Conservation (phyloP, 1,140 invertebrate genomes). For the Holcopasites calliopsidis region DNA sequence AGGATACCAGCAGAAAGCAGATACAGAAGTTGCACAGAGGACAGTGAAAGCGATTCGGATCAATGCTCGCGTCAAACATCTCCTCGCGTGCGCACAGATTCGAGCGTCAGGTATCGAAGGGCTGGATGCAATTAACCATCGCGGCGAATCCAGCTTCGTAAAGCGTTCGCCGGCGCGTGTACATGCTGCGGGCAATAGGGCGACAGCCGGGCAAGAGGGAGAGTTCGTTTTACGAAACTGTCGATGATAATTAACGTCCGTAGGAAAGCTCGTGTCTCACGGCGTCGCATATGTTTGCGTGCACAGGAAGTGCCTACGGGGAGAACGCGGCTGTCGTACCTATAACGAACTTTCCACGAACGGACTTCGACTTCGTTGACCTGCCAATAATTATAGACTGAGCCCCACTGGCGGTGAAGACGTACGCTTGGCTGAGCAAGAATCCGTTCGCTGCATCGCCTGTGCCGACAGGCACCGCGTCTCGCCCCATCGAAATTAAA, state of each 20-base stretch:
- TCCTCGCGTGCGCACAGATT: background rate
- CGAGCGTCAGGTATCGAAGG: conserved; percentile 29
- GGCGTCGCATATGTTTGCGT: conserved; percentile 25
- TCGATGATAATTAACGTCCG: conserved; percentile 65
- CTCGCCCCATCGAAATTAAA: conserved; percentile 22
- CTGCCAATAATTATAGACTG: conserved; percentile 64
- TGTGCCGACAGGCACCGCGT: background rate
- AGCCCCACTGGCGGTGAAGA: conserved; percentile 24
- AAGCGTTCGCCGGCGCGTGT: conserved; percentile 47
- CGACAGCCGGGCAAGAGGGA: conserved; percentile 23
- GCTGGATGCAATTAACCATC: conserved; percentile 56
- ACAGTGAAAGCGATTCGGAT: too few relatives aligned
- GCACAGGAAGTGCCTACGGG: conserved; percentile 54
- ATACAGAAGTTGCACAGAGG: too few relatives aligned
- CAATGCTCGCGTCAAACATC: too few relatives aligned
- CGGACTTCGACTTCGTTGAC: conserved; percentile 61
- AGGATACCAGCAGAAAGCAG: too few relatives aligned
- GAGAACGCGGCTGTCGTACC: conserved; percentile 43
- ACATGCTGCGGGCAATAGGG: conserved; percentile 48
- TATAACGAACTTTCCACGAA: conserved; percentile 64
- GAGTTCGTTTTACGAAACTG: conserved; percentile 61
- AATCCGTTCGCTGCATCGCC: conserved; percentile 9
- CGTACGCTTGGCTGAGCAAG: background rate
- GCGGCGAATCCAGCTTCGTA: conserved; percentile 14
- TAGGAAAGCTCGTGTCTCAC: conserved; percentile 38